A percentile compares a stretch with the other conserved stretches of the same genome.
These are phyloP conservation scores for Biston betularia DNA, from an alignment of 2,888 invertebrate genomes.

Conservation along the genomic window DNA sequence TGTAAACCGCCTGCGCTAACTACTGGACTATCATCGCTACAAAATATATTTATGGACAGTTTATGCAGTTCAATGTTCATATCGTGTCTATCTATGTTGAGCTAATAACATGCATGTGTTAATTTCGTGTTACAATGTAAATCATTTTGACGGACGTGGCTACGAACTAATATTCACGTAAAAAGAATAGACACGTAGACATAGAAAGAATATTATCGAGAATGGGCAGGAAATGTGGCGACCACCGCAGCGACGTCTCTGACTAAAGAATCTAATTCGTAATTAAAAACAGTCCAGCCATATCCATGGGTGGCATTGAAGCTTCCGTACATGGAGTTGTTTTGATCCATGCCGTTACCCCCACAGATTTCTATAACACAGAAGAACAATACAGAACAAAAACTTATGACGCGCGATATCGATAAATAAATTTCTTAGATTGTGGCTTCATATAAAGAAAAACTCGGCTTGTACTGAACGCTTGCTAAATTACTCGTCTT, in stretches of 20 bases:
- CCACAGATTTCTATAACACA: conserved; percentile 48
- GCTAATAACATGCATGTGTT: neutral
- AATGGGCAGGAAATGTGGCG: conserved; percentile 39
- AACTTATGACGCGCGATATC: neutral
- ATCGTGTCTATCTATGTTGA: neutral
- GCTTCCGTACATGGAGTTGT: conserved; percentile 69
- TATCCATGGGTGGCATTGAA: conserved; percentile 65
- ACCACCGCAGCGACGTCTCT: conserved; percentile 43
- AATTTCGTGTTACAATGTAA: neutral
- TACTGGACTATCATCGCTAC: too few species aligned
- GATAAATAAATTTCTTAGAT: neutral
- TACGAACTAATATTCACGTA: too few species aligned
- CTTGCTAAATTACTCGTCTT: too few species aligned
- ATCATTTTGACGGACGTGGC: neutral
- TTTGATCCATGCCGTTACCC: conserved; percentile 71
- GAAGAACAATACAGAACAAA: conserved; percentile 15
- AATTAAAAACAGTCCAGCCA: conserved; percentile 63
- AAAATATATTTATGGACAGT: neutral
- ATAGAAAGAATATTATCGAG: conserved; percentile 27
- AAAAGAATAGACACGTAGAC: conserved; percentile 23
- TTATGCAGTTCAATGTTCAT: neutral
- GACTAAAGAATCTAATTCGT: conserved; percentile 47
- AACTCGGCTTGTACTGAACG: too few species aligned
- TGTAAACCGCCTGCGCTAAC: too few species aligned
- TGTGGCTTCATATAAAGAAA: neutral